Evolutionary conservation across 2,888 invertebrate genomes (phyloP).

Genomic region (Cynaeus angustus): DNA sequence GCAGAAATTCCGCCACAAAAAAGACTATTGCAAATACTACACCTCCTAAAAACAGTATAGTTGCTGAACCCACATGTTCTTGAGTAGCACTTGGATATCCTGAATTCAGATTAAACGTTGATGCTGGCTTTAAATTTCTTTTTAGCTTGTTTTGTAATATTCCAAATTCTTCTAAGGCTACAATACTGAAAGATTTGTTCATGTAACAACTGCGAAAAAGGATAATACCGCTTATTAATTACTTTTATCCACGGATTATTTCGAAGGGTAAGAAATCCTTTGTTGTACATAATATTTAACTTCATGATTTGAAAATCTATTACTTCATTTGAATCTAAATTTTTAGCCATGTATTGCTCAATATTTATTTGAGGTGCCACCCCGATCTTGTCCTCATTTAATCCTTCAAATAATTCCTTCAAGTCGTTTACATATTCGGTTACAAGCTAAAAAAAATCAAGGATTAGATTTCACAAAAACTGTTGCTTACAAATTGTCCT

Average conservation of each 20-base stretch:
- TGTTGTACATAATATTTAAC: constrained; percentile 45
- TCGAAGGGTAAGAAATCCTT: constrained; percentile 50
- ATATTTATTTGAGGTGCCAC: constrained; percentile 58
- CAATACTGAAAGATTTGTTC: constrained; percentile 49
- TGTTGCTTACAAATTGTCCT: constrained; percentile 48
- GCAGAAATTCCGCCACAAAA: constrained; percentile 58
- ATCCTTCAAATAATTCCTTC: constrained; percentile 55
- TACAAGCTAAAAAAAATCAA: constrained; percentile 40
- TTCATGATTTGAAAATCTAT: constrained; percentile 44
- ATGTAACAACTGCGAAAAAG: neutral
- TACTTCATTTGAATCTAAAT: constrained; percentile 44
- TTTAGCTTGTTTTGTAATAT: constrained; percentile 50
- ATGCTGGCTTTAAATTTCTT: constrained; percentile 37
- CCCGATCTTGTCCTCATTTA: constrained; percentile 59
- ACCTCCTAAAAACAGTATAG: constrained; percentile 60
- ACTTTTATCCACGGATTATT: constrained; percentile 53
- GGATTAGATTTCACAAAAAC: neutral
- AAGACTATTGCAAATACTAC: constrained; percentile 56
- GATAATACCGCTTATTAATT: constrained; percentile 57
- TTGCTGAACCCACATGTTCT: constrained; percentile 64
- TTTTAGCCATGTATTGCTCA: constrained; percentile 55
- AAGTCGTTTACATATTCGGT: constrained; percentile 50
- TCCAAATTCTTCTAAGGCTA: constrained; percentile 51
- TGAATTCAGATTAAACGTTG: constrained; percentile 47
- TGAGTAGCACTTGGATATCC: constrained; percentile 64